Evolutionary conservation across 2,113 vertebrate genomes (phyloP), one percentile per base, ranked within the genome.

Genomic region (Hepsetus odoe): DNA sequence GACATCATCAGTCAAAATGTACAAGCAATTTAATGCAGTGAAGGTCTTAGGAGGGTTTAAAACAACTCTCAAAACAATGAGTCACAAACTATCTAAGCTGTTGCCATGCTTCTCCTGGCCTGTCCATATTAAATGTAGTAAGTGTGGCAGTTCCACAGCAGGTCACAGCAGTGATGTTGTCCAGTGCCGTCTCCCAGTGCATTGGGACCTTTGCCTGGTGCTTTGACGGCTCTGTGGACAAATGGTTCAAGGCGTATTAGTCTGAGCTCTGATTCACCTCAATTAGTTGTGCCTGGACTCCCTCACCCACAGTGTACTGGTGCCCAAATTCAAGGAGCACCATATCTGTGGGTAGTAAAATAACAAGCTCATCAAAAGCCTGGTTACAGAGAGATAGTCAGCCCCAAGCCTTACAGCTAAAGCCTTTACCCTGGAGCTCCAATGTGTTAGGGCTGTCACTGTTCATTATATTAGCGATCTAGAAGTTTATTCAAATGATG

Each of bases 251-350:
- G 53, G 49, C 40, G 55, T n/a, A 62, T 11, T 28, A 35, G 22
- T 72, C 73, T 76, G 51, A 24, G 53, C 46, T 74, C 59, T 75
- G 62, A 80, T 77, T 78, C 33, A 24, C 35, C 26, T 70, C 58
- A 67, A 79, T 83, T 77, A 83, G 61, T 82, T 65, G 51, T 42
- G 38, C 32, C 38, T 72, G 81, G 81, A 70, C 74, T 53, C 32
- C 68, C 51, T 40, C 55, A 12, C 74, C 44, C 22, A 53, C 35
- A 16, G 40, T 33, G 55, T n/a, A 3, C 20, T 14, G 40, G 16
- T 28, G 67, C 55, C 59, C 40, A 73, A 44, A 38, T 20, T 35
- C 33, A 61, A 66, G 30, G 62, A 72, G 33, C 22, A n/a, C 16
- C 13, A 0, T n/a, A 67, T 74, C 35, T 66, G 40, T 3, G 18